A percentile compares a stretch with the other conserved stretches of the same genome.
Evolutionary conservation across 2,113 vertebrate genomes (phyloP).

Genomic region (Smithornis capensis): DNA sequence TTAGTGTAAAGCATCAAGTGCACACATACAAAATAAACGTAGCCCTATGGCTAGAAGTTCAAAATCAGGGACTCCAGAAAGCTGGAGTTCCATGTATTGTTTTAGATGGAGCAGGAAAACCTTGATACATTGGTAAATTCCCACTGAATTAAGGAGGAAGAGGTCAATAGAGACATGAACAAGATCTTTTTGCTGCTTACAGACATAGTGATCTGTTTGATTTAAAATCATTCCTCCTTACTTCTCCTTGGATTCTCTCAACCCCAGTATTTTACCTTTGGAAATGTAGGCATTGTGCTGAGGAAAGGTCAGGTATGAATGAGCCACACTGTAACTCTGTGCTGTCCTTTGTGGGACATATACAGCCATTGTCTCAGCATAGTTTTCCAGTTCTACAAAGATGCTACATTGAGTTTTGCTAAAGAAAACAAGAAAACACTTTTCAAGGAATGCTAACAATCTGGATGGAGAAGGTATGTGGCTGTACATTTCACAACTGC

Average conservation of each 20-base stretch:
- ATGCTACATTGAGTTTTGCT: not conserved
- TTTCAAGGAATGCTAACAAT: not conserved
- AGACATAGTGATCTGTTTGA: not conserved
- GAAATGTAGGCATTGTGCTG: not conserved
- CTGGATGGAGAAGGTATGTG: not conserved
- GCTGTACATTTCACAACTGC: not conserved
- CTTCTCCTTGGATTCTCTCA: not conserved
- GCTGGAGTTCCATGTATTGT: not conserved
- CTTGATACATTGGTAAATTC: not conserved
- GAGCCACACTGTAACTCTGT: not conserved
- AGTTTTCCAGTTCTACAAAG: not conserved
- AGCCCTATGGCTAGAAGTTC: not conserved
- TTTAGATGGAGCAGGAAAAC: not conserved
- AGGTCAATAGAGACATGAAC: not conserved
- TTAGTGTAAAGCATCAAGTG: not conserved
- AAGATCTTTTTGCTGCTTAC: not conserved
- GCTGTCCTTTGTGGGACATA: not conserved
- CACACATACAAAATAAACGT: not conserved
- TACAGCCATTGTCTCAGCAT: not conserved
- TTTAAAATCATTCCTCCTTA: not conserved
- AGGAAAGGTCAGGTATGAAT: not conserved
- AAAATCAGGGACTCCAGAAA: not conserved
- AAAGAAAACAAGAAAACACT: not conserved
- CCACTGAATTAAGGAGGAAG: not conserved
- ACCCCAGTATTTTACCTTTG: not conserved